A percentile compares a stretch with the other conserved stretches of the same genome.
Evolutionary conservation across 2,797 vertebrate species (phyloP).

Genomic region (Macropodus opercularis): DNA sequence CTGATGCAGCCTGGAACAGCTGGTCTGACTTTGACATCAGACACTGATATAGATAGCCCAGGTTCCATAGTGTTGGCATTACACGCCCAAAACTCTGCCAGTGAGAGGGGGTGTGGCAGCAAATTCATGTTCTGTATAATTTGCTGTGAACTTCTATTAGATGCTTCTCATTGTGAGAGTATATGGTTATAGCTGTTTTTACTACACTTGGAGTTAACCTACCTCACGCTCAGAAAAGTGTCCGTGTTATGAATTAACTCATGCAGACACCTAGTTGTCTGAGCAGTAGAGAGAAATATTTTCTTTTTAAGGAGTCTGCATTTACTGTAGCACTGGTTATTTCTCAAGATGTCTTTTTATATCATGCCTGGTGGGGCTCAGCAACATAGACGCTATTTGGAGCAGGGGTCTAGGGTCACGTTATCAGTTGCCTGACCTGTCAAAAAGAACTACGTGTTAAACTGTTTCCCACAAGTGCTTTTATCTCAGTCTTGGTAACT

Average conservation of each 20-base stretch:
- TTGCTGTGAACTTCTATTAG: slow-evolving; percentile 61
- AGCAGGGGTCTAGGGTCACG: slow-evolving; percentile 55
- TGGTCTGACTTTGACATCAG: slow-evolving; percentile 83
- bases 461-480: slow-evolving; percentile 50
- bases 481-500: slow-evolving; percentile 44
- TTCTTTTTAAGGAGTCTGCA: slow-evolving; percentile 17
- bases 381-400: slow-evolving; percentile 69
- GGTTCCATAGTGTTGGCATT: slow-evolving; percentile 75
- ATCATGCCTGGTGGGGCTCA: slow-evolving; percentile 45
- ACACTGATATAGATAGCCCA: slow-evolving; percentile 83
- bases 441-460: slow-evolving; percentile 53
- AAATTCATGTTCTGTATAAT: slow-evolving; percentile 65
- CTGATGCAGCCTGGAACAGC: slow-evolving; percentile 78
- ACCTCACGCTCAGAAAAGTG: slow-evolving; percentile 2
- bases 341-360: slow-evolving; percentile 63
- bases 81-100: slow-evolving; percentile 70
- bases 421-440: slow-evolving; percentile 63
- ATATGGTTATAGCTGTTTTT: slow-evolving; percentile 45
- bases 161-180: slow-evolving; percentile 63
- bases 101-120: slow-evolving; percentile 66
- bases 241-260: slow-evolving; percentile 4
- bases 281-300: background rate
- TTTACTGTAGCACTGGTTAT: slow-evolving; percentile 45
- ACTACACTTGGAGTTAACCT: slow-evolving; percentile 21
- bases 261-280: background rate